A percentile compares a stretch with the other conserved stretches of the same genome.
phyloP scores from a whole-genome alignment of 1,140 invertebrate species.

The Halyomorpha halys region DNA sequence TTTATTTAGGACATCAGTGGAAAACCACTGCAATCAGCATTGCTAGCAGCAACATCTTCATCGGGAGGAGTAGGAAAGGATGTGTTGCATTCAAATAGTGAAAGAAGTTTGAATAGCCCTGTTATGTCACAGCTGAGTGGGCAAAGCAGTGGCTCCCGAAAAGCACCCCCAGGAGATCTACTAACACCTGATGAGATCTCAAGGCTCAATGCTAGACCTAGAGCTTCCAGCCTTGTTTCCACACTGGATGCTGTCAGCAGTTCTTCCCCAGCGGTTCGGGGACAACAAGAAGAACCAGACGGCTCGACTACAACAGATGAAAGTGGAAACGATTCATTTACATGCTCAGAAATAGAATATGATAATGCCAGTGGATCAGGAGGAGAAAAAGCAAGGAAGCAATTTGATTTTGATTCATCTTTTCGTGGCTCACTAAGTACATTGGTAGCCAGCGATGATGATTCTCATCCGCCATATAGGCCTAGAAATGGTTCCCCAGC shows the following conservation, averaged over 20 bases:
- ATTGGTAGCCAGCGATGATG: constrained; percentile 79
- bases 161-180: constrained; percentile 39
- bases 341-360: constrained; percentile 95
- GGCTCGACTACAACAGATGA: constrained; percentile 85
- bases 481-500: constrained; percentile 62
- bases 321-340: constrained; percentile 93
- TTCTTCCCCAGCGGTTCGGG: constrained; percentile 64
- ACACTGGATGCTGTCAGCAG: constrained; percentile 86
- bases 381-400: constrained; percentile 32
- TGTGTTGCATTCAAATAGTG: constrained; percentile 74
- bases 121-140: constrained; percentile 81
- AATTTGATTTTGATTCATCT: constrained; percentile 88
- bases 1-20: constrained; percentile 75
- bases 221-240: constrained; percentile 79
- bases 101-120: constrained; percentile 77
- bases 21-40: constrained; percentile 76
- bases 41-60: constrained; percentile 76
- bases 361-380: constrained; percentile 75
- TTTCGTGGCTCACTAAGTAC: constrained; percentile 87
- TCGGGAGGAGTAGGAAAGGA: constrained; percentile 73
- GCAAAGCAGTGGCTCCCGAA: constrained; percentile 64
- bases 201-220: constrained; percentile 68
- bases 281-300: constrained; percentile 44
- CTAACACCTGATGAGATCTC: constrained; percentile 88
- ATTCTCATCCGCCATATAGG: constrained; percentile 60